A percentile compares a stretch with the other conserved stretches of the same genome.
These are phyloP conservation scores for Apoderus coryli DNA, from an alignment of 2,888 invertebrate genomes.

Conservation along the genomic window DNA sequence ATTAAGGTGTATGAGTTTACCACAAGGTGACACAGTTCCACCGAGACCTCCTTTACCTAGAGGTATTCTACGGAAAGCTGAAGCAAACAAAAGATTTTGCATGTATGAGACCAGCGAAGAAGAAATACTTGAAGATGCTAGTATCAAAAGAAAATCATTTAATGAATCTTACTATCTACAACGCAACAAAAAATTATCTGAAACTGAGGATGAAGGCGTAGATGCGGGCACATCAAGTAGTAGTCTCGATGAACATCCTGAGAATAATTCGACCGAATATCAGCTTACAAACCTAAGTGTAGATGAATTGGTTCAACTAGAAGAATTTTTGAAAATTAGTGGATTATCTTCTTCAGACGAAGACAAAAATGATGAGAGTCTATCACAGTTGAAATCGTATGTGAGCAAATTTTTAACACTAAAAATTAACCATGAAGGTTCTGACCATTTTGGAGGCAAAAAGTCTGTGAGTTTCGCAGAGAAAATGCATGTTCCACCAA, in stretches of 20 bases:
- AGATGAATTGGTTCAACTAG: slow-evolving; percentile 50
- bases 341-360: slow-evolving; percentile 55
- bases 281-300: slow-evolving; percentile 36
- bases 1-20: slow-evolving; percentile 51
- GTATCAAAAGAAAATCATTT: slow-evolving; percentile 54
- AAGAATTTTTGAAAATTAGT: slow-evolving; percentile 55
- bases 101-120: slow-evolving; percentile 51
- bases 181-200: slow-evolving; percentile 29
- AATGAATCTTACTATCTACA: slow-evolving; percentile 52
- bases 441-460: slow-evolving; percentile 43
- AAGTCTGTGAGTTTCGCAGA: slow-evolving; percentile 68
- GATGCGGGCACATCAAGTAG: slow-evolving; percentile 37
- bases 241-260: slow-evolving; percentile 42
- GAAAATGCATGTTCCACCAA: slow-evolving; percentile 40
- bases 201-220: slow-evolving; percentile 47
- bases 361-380: slow-evolving; percentile 48
- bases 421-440: slow-evolving; percentile 53
- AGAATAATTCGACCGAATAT: slow-evolving; percentile 23
- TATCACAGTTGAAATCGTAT: slow-evolving; percentile 53
- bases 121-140: slow-evolving; percentile 34
- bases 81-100: slow-evolving; percentile 44
- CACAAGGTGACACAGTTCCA: slow-evolving; percentile 45
- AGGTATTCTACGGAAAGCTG: slow-evolving; percentile 42
- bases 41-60: slow-evolving; percentile 59
- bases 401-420: slow-evolving; percentile 56